Evolutionary conservation across 2,888 invertebrate species (phyloP).

Genomic region (Cancer borealis): DNA sequence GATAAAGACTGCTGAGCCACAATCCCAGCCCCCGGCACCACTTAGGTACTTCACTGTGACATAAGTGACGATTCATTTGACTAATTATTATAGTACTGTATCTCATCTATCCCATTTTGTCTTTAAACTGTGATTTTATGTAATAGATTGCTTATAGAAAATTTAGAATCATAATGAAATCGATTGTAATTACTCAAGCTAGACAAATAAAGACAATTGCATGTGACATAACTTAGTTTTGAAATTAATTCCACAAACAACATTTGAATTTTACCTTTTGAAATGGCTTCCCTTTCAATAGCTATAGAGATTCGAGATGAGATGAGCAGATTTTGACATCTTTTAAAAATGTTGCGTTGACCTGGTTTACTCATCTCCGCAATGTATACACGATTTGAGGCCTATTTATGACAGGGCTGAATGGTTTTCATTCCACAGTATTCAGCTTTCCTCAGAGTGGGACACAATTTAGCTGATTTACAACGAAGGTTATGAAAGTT

Average conservation of each 20-base stretch:
- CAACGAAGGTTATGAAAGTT: too few species aligned
- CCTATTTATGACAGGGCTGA: too few species aligned
- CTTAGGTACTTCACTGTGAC: background rate
- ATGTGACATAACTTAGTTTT: background rate
- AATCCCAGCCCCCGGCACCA: background rate
- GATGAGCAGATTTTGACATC: too few species aligned
- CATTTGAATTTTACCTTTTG: background rate
- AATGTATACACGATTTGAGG: too few species aligned
- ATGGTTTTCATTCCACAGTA: too few species aligned
- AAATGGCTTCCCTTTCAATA: background rate
- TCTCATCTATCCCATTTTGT: too few species aligned
- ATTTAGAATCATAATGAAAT: background rate
- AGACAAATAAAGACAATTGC: background rate
- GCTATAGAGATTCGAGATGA: too few species aligned
- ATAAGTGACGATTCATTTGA: background rate
- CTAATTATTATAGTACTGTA: background rate
- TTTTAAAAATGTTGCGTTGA: too few species aligned
- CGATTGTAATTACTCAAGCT: background rate
- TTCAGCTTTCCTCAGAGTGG: too few species aligned
- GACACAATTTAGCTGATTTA: too few species aligned
- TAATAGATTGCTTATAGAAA: background rate
- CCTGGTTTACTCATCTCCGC: too few species aligned
- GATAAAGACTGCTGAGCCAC: background rate
- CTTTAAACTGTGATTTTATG: background rate
- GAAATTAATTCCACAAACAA: background rate